Base-by-base conservation (phyloP, 2,113 vertebrate genomes). In the Gymnarchus niloticus region DNA sequence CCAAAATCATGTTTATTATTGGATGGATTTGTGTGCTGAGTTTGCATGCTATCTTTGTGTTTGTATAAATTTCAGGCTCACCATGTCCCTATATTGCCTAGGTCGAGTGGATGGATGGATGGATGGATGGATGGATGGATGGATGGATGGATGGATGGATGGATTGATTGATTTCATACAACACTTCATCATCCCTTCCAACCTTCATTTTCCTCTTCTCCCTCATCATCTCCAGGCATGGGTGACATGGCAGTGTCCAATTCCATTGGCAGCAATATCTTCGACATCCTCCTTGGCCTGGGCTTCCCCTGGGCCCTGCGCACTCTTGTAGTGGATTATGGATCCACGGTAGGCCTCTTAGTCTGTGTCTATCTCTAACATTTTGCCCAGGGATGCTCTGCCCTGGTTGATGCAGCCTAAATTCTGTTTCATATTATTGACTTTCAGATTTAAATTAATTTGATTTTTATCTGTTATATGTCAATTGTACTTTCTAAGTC, bases 201-300 rank as follows among this genome's bases (percentile, higher is more conserved):
- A n/a, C 1, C 84, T 19, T 3, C 14, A 2, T 44, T n/a, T 28
- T 2, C 48, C 59, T 61, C 52, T 0, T 84, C 19, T 83, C 81
- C 49, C 52, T 21, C 6, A 54, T 56, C 48, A 8, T 37, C 83
- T 14, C 41, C 87, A 95, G 95, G 95, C 61, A 93, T 95, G 94
- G 95, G 95, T 17, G 95, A 95, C 91, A 95, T 95, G 95, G 95
- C 95, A 0, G 94, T 95, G 83, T 95, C 95, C 3, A 95, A 95
- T 91, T 95, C 95, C 84, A 95, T 95, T 76, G 95, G 95, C 86
- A 95, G 95, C 88, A 95, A 95, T 89, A 94, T 95, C 86, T 95
- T 95, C 89, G 95, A 95, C 92, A 95, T 95, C 89, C 91, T 95
- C 82, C 86, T 95, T 85, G 95, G 95, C 41, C 88, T 95, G 89